Percentiles rank a stretch among this genome's conserved stretches.
These are phyloP conservation scores for Pyrochroa serraticornis DNA, from an alignment of 2,888 invertebrate species.

Conservation along the genomic window DNA sequence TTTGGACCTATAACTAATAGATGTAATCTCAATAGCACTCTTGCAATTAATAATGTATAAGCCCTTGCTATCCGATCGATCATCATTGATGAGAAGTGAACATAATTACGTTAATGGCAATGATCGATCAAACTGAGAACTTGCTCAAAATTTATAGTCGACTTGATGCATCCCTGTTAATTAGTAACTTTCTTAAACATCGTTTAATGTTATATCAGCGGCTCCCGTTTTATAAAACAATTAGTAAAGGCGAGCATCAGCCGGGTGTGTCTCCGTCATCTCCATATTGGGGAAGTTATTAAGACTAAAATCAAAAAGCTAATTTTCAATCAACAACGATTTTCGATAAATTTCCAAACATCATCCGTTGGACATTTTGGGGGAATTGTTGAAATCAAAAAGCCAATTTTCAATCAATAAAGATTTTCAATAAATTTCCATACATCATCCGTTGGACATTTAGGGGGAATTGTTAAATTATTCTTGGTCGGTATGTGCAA, in stretches of 20 bases:
- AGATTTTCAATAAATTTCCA: no score
- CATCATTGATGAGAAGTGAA: constrained; percentile 32
- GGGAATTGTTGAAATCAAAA: background rate
- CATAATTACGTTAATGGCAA: constrained; percentile 30
- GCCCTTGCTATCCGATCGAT: constrained; percentile 28
- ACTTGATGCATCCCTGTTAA: constrained; percentile 22
- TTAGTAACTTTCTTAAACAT: constrained; percentile 32
- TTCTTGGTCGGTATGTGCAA: background rate
- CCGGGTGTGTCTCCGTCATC: background rate
- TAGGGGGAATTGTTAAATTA: no score
- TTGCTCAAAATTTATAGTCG: constrained; percentile 18
- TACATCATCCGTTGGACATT: no score
- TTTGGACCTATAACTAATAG: background rate
- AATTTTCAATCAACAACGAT: no score
- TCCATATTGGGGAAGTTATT: background rate
- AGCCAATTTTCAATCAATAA: no score
- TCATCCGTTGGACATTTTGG: no score
- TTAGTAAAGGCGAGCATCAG: background rate
- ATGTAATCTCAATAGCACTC: background rate
- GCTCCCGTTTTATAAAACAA: constrained; percentile 32
- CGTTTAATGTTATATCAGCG: constrained; percentile 27
- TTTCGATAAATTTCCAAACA: no score
- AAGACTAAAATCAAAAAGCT: background rate
- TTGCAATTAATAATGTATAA: constrained; percentile 26
- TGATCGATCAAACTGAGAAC: constrained; percentile 29